Base-by-base conservation (phyloP, 2,113 vertebrate species). In the Prochilodus magdalenae region DNA sequence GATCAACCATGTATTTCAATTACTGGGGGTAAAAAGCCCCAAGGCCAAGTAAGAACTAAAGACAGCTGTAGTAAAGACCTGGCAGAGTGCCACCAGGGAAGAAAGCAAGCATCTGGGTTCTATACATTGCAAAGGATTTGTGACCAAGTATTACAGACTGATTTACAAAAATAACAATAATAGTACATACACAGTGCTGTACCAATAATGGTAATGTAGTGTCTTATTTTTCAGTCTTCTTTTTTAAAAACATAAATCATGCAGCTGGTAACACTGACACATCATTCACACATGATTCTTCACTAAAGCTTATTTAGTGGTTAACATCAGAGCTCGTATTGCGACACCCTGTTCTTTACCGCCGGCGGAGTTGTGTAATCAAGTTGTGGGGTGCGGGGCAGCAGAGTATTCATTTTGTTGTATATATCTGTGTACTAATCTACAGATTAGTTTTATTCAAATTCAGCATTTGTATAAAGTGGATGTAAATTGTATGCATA, bases 401-500 rank as follows among this genome's bases (percentile, higher is more conserved):
- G 12, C 74, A 29, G 16, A 44, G 16, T 26, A 62, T 24, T 26
- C 44, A 7, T 33, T 30, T 63, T 12, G 16, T 72, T 73, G 47
- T n/a, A 62, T 60, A 49, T 80, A 78, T 20, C 26, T 36, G 36
- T 36, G 65, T 36, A 36, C 30, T 33, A 33, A 65, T 62, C 15
- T 49, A 80, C 47, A 44, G 47, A 33, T 49, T 14, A 36, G 16
- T 62, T 20, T n/a, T 63, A 36, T 62, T 76, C 55, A 11, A 47
- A 40, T 22, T 26, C 10, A 60, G 13, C 10, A 63, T 51, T 44
- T 72, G 60, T 73, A 55, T 77, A 73, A 44, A 3, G n/a, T 30
- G 36, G 66, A 36, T 57, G 22, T 76, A 49, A 57, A 57, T 67
- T 77, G 57, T 57, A 13, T 53, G 53, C 55, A 22, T 84, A 12